Conservation (phyloP, 2,113 vertebrate species). For the Stigmatopora nigra region DNA sequence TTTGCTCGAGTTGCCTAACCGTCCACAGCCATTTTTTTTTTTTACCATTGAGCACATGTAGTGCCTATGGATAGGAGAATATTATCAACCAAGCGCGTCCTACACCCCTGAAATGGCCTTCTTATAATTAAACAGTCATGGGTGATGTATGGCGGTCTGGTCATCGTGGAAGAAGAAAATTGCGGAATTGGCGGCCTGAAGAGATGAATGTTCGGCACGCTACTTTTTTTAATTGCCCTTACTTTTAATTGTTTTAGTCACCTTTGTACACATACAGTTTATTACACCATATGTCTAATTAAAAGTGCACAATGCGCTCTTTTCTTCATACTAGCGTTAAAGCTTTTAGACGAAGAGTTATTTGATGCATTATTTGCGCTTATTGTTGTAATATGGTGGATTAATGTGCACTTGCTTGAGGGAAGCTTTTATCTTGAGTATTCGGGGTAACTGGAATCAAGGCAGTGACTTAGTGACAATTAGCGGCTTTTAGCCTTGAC, state of each 20-base stretch:
- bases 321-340: conserved; percentile 13
- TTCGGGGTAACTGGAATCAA: background rate
- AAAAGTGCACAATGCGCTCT: conserved; percentile 17
- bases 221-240: conserved; percentile 41
- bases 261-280: conserved; percentile 38
- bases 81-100: conserved; percentile 4
- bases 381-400: conserved; percentile 11
- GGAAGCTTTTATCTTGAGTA: background rate
- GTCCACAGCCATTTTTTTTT: conserved; percentile 25
- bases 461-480: background rate
- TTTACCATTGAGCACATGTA: conserved; percentile 28
- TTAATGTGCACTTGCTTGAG: too few species aligned
- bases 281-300: conserved; percentile 33
- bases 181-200: conserved; percentile 26
- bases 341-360: conserved; percentile 11
- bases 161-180: conserved; percentile 34
- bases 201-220: conserved; percentile 45
- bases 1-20: conserved; percentile 16
- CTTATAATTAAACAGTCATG: conserved; percentile 62
- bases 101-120: conserved; percentile 43
- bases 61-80: conserved; percentile 17
- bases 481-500: background rate
- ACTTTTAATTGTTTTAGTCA: conserved; percentile 51
- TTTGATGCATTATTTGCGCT: conserved; percentile 13
- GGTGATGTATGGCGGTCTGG: conserved; percentile 59